Conservation (phyloP, 2,888 invertebrate species). For the Euzetes globulus region DNA sequence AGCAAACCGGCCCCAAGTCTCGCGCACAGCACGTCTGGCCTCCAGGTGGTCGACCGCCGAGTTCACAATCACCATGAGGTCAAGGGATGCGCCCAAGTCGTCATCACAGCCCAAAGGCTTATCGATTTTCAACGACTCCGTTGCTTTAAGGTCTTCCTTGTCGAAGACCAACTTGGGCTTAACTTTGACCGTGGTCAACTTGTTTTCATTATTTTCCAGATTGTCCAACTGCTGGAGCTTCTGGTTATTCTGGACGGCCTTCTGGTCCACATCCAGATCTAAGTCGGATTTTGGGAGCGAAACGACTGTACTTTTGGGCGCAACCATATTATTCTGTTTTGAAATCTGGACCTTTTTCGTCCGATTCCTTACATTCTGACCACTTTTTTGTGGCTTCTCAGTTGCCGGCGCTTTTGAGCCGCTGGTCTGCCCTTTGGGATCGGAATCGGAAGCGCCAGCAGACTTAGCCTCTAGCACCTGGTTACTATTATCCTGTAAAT, state of each 20-base stretch:
- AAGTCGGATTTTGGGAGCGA: background rate
- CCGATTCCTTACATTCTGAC: too few species aligned
- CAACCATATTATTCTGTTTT: background rate
- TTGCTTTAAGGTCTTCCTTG: background rate
- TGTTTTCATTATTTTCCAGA: background rate
- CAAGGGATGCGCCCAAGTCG: slow-evolving; percentile 36
- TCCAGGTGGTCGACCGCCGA: slow-evolving; percentile 63
- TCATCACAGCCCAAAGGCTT: slow-evolving; percentile 37
- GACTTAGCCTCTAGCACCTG: too few species aligned
- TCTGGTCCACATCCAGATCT: background rate
- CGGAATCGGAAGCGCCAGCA: too few species aligned
- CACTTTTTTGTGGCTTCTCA: too few species aligned
- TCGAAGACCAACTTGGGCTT: slow-evolving; percentile 30
- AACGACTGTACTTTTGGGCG: background rate
- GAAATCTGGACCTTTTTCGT: too few species aligned
- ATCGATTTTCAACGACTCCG: slow-evolving; percentile 29
- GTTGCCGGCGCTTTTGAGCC: too few species aligned
- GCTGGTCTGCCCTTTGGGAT: too few species aligned
- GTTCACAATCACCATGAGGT: slow-evolving; percentile 64
- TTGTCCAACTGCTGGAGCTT: background rate
- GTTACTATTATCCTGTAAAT: too few species aligned
- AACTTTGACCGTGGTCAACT: background rate
- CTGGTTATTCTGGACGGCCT: background rate
- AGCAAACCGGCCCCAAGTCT: slow-evolving; percentile 57
- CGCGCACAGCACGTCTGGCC: slow-evolving; percentile 59